Base-by-base conservation (phyloP, 2,888 invertebrate species). In the Cinara cedri region DNA sequence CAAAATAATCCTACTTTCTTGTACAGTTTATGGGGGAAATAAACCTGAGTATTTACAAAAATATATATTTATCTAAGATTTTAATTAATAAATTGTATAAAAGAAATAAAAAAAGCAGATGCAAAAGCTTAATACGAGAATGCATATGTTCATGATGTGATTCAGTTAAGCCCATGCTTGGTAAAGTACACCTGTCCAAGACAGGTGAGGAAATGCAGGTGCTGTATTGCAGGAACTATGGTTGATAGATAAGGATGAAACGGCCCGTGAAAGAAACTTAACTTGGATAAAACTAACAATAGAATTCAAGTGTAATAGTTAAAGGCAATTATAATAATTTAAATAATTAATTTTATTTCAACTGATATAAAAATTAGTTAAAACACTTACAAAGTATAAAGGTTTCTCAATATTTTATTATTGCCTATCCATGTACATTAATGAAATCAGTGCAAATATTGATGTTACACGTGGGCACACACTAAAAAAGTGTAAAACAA, bases 121-220 rank as follows among this genome's bases (percentile, higher is more conserved):
- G 76, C 26, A 76, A 76, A 76, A 76, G 66, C 57, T 76, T 76
- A 66, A 68, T 76, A n/a, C 1, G 57, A 60, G 24, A 60, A 60
- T 72, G n/a, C 44, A 76, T 76, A 46, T 57, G 76, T 76, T 66
- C 8, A 57, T 66, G 66, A 55, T 3, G 46, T 76, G 66, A 66
- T 66, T 55, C 66, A 66, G 66, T 66, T 65, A 76, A 76, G 76
- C 57, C 66, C 34, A 76, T 76, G 76, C 76, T 68, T 76, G 55
- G 26, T 46, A 76, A 54, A 76, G 66, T 76, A 68, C 76, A 76
- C 76, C 66, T 76, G 66, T 76, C 51, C 0, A 55, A 68, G 66
- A 66, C 76, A 76, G 76, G 76, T 76, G 76, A 76, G 76, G 76
- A 68, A 76, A 76, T 76, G 76, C 76, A 76, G 76, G 76, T 76